Conservation (phyloP, 2,888 invertebrate species). For the Bimastos eiseni region DNA sequence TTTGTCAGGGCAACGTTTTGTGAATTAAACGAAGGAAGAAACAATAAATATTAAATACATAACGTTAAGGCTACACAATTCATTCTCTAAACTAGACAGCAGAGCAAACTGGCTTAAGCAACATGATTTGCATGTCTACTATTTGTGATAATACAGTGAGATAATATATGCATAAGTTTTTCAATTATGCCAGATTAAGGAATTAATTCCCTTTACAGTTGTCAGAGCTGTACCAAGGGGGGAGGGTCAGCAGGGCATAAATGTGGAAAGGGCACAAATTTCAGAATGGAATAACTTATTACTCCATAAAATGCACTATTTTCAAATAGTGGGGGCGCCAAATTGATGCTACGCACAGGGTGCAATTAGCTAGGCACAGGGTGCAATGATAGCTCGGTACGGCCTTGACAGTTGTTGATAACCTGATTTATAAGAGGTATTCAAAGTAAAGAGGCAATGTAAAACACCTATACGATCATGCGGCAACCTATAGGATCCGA, state of each 20-base stretch:
- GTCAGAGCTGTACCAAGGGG: too few species aligned
- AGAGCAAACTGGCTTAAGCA: neutral
- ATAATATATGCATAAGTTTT: neutral
- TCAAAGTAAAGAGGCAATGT: neutral
- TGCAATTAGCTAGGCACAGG: too few species aligned
- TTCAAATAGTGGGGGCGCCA: too few species aligned
- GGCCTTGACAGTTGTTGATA: neutral
- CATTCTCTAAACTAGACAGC: neutral
- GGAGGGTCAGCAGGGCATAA: too few species aligned
- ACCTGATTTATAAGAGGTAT: neutral
- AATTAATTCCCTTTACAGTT: neutral
- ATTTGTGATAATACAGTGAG: neutral
- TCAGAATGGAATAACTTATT: too few species aligned
- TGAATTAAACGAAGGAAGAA: neutral
- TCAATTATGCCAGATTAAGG: neutral
- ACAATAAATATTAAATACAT: slow-evolving; percentile 13
- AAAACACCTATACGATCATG: too few species aligned
- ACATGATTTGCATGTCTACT: neutral
- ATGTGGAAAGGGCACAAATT: too few species aligned
- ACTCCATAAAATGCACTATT: too few species aligned
- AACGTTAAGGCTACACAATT: slow-evolving; percentile 6
- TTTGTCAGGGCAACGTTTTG: neutral
- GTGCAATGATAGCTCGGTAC: too few species aligned
- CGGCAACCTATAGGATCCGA: too few species aligned
- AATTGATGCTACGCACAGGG: too few species aligned